Conservation (phyloP, 2,113 vertebrate genomes). For the Bagarius yarrelli region DNA sequence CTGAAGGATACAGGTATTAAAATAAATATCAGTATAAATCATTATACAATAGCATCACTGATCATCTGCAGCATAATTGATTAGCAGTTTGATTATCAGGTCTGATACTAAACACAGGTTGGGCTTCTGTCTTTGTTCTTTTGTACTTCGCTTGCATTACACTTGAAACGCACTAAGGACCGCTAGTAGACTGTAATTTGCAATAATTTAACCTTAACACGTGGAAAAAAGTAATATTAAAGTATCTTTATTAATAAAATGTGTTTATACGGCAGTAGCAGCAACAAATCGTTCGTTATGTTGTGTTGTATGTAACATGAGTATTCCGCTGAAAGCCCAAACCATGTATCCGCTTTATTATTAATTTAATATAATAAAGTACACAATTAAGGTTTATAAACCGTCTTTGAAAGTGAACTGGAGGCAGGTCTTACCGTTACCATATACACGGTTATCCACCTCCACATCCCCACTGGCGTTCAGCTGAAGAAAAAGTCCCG, state of each 20-base stretch:
- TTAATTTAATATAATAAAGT: background rate
- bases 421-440: conserved; percentile 74
- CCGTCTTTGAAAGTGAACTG: background rate
- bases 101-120: background rate
- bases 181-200: background rate
- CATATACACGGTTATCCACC: conserved; percentile 77
- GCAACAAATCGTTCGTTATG: too few relatives aligned
- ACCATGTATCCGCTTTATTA: background rate
- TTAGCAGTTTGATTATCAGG: background rate
- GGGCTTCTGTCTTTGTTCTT: conserved; percentile 22
- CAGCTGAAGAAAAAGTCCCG: conserved; percentile 87
- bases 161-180: background rate
- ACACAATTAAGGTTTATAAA: conserved; percentile 2
- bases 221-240: background rate
- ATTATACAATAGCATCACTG: background rate
- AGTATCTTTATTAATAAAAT: background rate
- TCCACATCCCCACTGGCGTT: conserved; percentile 70
- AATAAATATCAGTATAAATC: background rate
- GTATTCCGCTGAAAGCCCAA: background rate
- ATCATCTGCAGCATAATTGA: background rate
- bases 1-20: background rate
- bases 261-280: background rate
- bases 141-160: background rate
- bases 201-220: background rate
- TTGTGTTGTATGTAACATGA: too few relatives aligned